phyloP scores from a whole-genome alignment of 2,888 invertebrate species.

The Ametastegia equiseti region DNA sequence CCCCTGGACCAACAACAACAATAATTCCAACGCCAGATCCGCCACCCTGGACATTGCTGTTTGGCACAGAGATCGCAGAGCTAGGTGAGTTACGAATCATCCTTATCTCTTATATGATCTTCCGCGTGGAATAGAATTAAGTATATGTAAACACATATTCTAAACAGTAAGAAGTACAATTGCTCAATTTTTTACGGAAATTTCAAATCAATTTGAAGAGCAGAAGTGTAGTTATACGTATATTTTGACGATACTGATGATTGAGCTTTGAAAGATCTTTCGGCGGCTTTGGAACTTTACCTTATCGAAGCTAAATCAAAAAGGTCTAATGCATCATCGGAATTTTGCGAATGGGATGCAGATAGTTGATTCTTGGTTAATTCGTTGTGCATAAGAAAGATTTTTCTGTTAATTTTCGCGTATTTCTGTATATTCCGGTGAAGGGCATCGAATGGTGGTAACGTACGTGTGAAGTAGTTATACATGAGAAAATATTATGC shows the following conservation, averaged over 20 bases:
- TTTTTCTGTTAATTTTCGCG: not conserved
- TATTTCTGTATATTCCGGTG: not conserved
- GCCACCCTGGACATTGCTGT: conserved; percentile 87
- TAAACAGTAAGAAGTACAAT: no score
- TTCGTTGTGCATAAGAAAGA: not conserved
- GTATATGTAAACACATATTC: no score
- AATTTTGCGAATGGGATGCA: not conserved
- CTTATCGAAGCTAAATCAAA: not conserved
- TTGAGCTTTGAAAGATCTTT: no score
- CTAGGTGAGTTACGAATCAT: conserved; percentile 81
- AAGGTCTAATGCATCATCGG: not conserved
- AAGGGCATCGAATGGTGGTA: not conserved
- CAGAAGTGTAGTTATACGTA: no score
- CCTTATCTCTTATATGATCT: not conserved
- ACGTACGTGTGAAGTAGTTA: not conserved
- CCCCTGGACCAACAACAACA: conserved; percentile 77
- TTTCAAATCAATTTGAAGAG: no score
- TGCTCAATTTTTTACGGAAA: no score
- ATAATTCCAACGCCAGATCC: conserved; percentile 70
- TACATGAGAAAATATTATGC: not conserved
- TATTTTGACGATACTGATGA: no score
- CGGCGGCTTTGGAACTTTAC: no score
- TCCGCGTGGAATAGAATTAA: not conserved
- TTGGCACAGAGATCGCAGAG: conserved; percentile 91
- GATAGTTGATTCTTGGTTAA: not conserved